Conservation (phyloP, 2,797 vertebrate species). For the Centroberyx gerrardi region DNA sequence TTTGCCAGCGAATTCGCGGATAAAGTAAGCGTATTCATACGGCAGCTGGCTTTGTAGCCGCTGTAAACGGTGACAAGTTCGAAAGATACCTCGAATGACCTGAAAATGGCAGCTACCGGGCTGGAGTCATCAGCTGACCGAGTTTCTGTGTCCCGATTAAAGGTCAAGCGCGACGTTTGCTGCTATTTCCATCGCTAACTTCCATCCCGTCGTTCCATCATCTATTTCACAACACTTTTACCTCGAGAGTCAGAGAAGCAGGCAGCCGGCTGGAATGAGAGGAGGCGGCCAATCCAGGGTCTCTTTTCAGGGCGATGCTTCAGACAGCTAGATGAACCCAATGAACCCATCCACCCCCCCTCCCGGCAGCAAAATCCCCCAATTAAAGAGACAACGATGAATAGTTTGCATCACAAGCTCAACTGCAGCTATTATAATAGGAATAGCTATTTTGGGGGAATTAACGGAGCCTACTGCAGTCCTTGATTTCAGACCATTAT, state of each 20-base stretch:
- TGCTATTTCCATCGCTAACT: constrained; percentile 57
- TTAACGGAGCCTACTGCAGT: too few relatives aligned
- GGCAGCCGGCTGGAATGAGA: constrained; percentile 70
- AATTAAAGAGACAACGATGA: constrained; percentile 76
- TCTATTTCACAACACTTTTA: constrained; percentile 60
- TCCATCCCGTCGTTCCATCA: constrained; percentile 53
- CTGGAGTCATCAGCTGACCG: constrained; percentile 73
- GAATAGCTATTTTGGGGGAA: too few relatives aligned
- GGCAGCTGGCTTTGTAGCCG: constrained; percentile 42
- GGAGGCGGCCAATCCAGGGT: constrained; percentile 74
- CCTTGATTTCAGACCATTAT: too few relatives aligned
- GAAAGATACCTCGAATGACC: constrained; percentile 77
- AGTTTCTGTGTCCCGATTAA: constrained; percentile 59
- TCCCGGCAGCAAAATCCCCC: constrained; percentile 78
- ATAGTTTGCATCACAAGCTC: too few relatives aligned
- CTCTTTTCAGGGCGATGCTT: constrained; percentile 72
- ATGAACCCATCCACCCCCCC: constrained; percentile 79
- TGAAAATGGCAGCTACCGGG: constrained; percentile 80
- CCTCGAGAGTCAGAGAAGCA: constrained; percentile 59
- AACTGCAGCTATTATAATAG: too few relatives aligned
- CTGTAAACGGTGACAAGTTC: constrained; percentile 49
- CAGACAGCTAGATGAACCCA: constrained; percentile 83
- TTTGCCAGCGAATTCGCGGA: constrained; percentile 43
- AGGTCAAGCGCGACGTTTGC: constrained; percentile 64
- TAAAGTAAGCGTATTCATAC: constrained; percentile 47